Evolutionary conservation across 2,797 vertebrate genomes (phyloP), one percentile per base, ranked within the genome.

Genomic region (Sebastes alutus): DNA sequence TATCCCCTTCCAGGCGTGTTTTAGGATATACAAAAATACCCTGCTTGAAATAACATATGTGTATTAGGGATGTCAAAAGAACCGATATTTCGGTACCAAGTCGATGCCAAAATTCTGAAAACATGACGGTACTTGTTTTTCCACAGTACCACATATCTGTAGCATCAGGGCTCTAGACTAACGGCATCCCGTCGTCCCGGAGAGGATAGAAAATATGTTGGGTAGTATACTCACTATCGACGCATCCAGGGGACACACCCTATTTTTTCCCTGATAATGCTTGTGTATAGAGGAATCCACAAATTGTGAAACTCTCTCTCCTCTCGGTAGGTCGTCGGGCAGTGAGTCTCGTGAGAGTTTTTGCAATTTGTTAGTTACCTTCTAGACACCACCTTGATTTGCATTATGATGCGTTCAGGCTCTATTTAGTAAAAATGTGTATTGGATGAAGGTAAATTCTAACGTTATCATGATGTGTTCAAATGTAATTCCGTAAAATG

Each of bases 1-100:
- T 9, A 69, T 55, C 32, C 0, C 0, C 25, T 33, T 64, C 9
- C 14, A 46, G 23, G 1, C 1, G 1, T 46, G 14, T 46, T 46
- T 46, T 46, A 46, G 42, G 42, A 46, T 38, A 38, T 38, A 14
- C 5, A 38, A 38, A 35, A 38, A 38, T 46, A 46, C 42, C 8
- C 42, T 46, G 42, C 16, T 46, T 46, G 16, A 18, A 46, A 46
- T 46, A 18, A 46, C 8, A 46, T 18, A 20, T 46, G 6, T 20
- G 42, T 46, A 20, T 46, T 46, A 5, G 58, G 29, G 16, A 60
- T 60, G 27, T 60, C 58, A 20, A 4, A 23, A 29, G 27, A 60
- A 60, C 58, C 16, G 58, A 60, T 6, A 60, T 16, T 20, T 42
- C 38, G 6, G 14, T 29, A 20, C 16, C 58, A 60, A 60, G 27